Evolutionary conservation across 2,797 vertebrate genomes (phyloP).

Genomic region (Decapterus maruadsi): DNA sequence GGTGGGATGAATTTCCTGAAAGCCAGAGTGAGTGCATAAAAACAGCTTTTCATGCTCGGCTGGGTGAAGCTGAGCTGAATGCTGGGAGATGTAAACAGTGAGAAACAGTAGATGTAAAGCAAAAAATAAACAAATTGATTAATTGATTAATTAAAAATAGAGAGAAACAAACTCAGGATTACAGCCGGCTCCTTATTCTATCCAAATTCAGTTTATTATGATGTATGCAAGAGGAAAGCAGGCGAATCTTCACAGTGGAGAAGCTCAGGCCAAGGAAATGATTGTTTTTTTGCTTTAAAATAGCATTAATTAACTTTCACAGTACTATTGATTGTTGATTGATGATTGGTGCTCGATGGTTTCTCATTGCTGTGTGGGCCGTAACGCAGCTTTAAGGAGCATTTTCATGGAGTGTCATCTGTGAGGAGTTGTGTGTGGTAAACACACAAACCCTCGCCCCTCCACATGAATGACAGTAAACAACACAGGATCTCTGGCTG

Average conservation of each 20-base stretch:
- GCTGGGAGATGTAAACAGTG: neutral
- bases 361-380: constrained; percentile 16
- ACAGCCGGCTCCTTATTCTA: neutral
- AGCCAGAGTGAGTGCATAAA: constrained; percentile 8
- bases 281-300: neutral
- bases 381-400: constrained; percentile 12
- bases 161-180: neutral
- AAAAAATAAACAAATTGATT: neutral
- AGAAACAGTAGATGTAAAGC: neutral
- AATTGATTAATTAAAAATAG: neutral
- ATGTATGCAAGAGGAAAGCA: neutral
- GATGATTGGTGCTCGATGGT: neutral
- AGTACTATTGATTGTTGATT: neutral
- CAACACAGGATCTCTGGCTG: constrained; percentile 66
- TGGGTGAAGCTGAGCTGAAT: constrained; percentile 1
- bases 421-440: constrained; percentile 53
- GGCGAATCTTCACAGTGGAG: neutral
- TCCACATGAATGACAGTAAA: constrained; percentile 77
- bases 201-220: neutral
- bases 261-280: neutral
- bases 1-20: constrained; percentile 29
- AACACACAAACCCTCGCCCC: constrained; percentile 62
- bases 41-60: neutral
- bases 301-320: neutral
- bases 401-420: constrained; percentile 43